Conservation (phyloP, 2,113 vertebrate species). For the Heterotis niloticus region DNA sequence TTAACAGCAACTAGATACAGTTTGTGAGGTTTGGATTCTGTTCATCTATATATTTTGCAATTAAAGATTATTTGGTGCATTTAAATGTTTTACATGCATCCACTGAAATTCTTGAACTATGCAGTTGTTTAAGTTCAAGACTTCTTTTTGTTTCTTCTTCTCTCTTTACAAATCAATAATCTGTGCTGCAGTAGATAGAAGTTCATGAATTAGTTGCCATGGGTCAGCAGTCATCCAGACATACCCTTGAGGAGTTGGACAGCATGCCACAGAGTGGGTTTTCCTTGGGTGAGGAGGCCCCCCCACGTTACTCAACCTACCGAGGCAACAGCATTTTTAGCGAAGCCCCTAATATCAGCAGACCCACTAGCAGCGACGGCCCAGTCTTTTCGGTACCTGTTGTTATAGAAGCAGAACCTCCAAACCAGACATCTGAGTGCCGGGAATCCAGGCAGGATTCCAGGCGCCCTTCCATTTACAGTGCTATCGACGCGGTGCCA, state of each 20-base stretch:
- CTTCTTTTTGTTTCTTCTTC: neutral
- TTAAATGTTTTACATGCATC: too few relatives aligned
- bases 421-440: neutral
- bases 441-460: slow-evolving; percentile 37
- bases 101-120: too few relatives aligned
- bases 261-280: slow-evolving; percentile 24
- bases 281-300: slow-evolving; percentile 38
- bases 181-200: neutral
- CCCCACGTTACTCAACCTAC: slow-evolving; percentile 34
- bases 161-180: neutral
- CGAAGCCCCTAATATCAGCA: neutral
- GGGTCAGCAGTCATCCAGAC: slow-evolving; percentile 49
- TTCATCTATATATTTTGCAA: too few relatives aligned
- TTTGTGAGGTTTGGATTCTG: too few relatives aligned
- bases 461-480: slow-evolving; percentile 56
- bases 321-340: neutral
- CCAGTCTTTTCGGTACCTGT: slow-evolving; percentile 24
- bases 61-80: too few relatives aligned
- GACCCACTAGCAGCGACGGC: slow-evolving; percentile 6
- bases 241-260: neutral
- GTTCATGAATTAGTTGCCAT: slow-evolving; percentile 29
- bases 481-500: slow-evolving; percentile 53
- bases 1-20: too few relatives aligned
- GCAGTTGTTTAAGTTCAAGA: neutral
- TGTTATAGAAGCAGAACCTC: slow-evolving; percentile 23